phyloP scores from a whole-genome alignment of 1,140 invertebrate species.

The Triops longicaudatus region DNA sequence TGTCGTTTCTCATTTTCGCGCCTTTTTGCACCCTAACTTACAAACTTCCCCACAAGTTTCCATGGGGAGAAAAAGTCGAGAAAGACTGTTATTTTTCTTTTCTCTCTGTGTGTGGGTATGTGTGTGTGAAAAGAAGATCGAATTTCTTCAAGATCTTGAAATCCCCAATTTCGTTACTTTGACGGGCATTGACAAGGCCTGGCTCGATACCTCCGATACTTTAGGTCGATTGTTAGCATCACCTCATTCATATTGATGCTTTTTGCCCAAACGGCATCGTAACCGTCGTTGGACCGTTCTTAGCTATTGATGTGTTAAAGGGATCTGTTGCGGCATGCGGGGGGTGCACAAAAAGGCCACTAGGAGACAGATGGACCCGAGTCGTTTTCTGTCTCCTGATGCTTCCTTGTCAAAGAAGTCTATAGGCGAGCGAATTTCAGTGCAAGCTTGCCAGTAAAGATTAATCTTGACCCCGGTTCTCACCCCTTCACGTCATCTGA shows the following conservation, averaged over 20 bases:
- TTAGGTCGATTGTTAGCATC: no score
- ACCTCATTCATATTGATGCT: background rate
- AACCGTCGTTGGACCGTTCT: background rate
- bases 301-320: background rate
- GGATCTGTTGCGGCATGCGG: background rate
- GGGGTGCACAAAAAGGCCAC: background rate
- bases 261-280: background rate
- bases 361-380: background rate
- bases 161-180: no score
- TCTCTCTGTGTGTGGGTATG: no score
- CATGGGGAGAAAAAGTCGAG: no score
- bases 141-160: no score
- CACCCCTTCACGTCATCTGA: background rate
- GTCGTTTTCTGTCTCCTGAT: background rate
- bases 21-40: no score
- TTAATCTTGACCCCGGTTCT: background rate
- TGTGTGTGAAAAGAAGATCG: no score
- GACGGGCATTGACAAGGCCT: no score
- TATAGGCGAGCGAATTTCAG: background rate
- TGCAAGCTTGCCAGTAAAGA: background rate
- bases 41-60: no score
- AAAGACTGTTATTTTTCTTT: no score
- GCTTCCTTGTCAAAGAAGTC: background rate
- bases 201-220: no score
- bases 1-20: background rate